Evolutionary conservation across 2,888 invertebrate genomes (phyloP).

Genomic region (Galeopsomyia nigrocyanea): DNA sequence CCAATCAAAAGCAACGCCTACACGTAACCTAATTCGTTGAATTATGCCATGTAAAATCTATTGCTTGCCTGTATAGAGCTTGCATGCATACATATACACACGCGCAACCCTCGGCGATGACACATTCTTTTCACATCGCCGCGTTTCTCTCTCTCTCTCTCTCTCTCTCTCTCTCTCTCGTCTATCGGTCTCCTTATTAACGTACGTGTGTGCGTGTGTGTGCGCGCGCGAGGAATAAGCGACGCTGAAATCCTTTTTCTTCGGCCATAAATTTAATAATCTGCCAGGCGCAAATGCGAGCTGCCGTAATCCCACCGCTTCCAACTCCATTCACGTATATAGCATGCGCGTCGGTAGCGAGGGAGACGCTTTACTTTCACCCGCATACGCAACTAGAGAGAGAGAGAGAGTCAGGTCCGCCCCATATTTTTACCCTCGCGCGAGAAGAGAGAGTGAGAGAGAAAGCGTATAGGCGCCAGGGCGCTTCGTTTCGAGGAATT

Average conservation of each 20-base stretch:
- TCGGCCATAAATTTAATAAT: conserved; percentile 59
- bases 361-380: conserved; percentile 16
- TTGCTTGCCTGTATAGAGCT: background rate
- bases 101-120: conserved; percentile 1
- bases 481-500: background rate
- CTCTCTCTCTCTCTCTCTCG: too few species aligned
- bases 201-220: too few species aligned
- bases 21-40: conserved; percentile 36
- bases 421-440: conserved; percentile 39
- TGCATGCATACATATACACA: background rate
- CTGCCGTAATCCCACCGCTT: conserved; percentile 50
- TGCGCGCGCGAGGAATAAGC: too few species aligned
- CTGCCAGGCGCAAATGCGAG: conserved; percentile 53
- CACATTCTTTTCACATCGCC: conserved; percentile 15
- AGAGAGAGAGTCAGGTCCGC: conserved; percentile 9
- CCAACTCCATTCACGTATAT: conserved; percentile 54
- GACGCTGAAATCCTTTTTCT: conserved; percentile 35
- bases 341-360: background rate
- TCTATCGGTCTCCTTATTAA: background rate
- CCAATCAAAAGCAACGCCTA: conserved; percentile 18
- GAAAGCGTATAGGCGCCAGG: background rate
- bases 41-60: conserved; percentile 36
- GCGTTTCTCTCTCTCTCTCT: too few species aligned
- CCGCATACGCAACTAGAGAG: background rate
- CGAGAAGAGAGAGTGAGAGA: background rate